Evolutionary conservation across 1,140 invertebrate species (phyloP).

Genomic region (Dysdera silvatica): DNA sequence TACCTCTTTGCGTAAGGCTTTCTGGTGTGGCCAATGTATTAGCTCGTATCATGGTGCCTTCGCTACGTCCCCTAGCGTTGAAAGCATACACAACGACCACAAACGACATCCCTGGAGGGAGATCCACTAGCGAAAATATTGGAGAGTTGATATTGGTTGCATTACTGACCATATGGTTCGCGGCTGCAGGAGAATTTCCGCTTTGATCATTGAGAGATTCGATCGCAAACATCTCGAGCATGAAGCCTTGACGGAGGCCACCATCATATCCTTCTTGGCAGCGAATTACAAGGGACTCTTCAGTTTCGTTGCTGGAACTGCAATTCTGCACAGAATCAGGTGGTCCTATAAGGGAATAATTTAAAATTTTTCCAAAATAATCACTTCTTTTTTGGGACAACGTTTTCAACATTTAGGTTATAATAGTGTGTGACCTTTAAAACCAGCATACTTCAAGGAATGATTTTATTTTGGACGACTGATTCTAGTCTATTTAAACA

Average conservation of each 20-base stretch:
- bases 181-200: too few relatives aligned
- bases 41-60: constrained; percentile 39
- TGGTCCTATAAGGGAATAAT: constrained; percentile 61
- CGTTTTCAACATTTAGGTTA: too few relatives aligned
- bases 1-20: constrained; percentile 31
- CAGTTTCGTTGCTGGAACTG: constrained; percentile 73
- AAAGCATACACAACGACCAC: constrained; percentile 57
- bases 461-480: too few relatives aligned
- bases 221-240: constrained; percentile 65
- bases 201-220: too few relatives aligned
- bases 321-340: constrained; percentile 76
- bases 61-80: constrained; percentile 60
- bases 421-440: too few relatives aligned
- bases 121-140: constrained; percentile 19
- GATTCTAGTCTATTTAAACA: too few relatives aligned
- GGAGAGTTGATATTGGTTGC: constrained; percentile 6
- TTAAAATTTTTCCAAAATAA: too few relatives aligned
- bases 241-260: constrained; percentile 67
- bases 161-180: constrained; percentile 35
- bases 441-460: too few relatives aligned
- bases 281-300: constrained; percentile 65
- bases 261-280: constrained; percentile 76
- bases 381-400: too few relatives aligned
- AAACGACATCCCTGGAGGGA: constrained; percentile 28
- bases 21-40: constrained; percentile 28